phyloP scores from a whole-genome alignment of 2,888 invertebrate genomes.

The Zhuqinia jingwanae region DNA sequence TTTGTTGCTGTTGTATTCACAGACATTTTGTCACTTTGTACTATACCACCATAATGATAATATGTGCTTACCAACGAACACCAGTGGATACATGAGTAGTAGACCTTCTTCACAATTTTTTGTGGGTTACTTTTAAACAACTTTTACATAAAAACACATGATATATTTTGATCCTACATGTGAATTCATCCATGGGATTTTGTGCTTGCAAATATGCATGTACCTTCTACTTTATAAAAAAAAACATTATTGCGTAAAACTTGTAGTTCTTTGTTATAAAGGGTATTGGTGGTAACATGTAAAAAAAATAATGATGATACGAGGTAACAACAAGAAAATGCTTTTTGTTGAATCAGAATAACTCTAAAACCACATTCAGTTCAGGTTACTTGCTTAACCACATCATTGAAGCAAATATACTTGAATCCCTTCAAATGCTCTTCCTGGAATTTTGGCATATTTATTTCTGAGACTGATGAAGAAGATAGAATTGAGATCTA shows the following conservation, averaged over 20 bases:
- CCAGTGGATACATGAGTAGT: background rate
- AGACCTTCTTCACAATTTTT: background rate
- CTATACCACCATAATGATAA: background rate
- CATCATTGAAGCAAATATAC: constrained; percentile 38
- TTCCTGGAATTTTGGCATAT: background rate
- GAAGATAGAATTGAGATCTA: background rate
- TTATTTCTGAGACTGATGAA: background rate
- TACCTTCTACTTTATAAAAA: background rate
- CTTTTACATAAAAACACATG: background rate
- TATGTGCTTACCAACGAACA: constrained; percentile 13
- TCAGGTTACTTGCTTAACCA: constrained; percentile 59
- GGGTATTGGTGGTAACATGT: background rate
- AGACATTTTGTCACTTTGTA: constrained; percentile 32
- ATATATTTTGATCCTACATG: background rate
- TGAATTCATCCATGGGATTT: background rate
- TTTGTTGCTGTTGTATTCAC: background rate
- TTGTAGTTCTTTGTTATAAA: constrained; percentile 16
- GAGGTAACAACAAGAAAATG: constrained; percentile 48
- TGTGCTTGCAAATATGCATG: background rate
- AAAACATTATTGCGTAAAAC: too few relatives aligned
- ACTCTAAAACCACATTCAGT: constrained; percentile 65
- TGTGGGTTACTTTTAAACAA: too few relatives aligned
- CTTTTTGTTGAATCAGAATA: constrained; percentile 68
- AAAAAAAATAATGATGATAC: constrained; percentile 10
- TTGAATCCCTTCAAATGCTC: background rate